phyloP scores from a whole-genome alignment of 2,888 invertebrate species.

The Empis stercorea region DNA sequence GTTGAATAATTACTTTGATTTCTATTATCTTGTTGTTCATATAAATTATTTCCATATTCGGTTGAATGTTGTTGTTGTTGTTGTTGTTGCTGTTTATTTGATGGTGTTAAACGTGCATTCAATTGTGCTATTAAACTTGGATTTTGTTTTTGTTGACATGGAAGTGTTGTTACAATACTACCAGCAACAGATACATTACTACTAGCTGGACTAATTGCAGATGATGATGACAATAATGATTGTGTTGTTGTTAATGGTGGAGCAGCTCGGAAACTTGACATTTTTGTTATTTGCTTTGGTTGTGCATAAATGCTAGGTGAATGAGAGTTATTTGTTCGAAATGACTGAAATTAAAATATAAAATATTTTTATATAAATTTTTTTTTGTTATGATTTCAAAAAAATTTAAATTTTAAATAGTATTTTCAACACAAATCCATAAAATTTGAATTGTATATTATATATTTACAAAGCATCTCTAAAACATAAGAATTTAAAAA shows the following conservation, averaged over 20 bases:
- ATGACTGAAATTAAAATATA: slow-evolving; percentile 25
- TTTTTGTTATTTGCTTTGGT: slow-evolving; percentile 33
- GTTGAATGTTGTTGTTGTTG: slow-evolving; percentile 12
- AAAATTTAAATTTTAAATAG: too few species aligned
- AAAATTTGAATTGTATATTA: too few species aligned
- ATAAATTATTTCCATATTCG: slow-evolving; percentile 13
- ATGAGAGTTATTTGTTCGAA: slow-evolving; percentile 26
- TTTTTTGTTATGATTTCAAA: too few species aligned
- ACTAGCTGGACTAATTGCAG: background rate
- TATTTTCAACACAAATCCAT: too few species aligned
- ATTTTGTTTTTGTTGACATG: slow-evolving; percentile 30
- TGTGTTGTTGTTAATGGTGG: background rate
- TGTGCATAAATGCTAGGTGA: slow-evolving; percentile 36
- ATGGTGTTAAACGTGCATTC: slow-evolving; percentile 26
- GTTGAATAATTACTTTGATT: background rate
- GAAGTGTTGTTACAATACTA: background rate
- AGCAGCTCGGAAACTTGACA: slow-evolving; percentile 34
- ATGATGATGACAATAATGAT: background rate
- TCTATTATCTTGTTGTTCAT: slow-evolving; percentile 3
- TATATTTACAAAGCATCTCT: too few species aligned
- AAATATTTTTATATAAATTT: too few species aligned
- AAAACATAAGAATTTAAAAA: too few species aligned
- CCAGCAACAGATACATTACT: background rate
- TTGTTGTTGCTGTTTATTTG: slow-evolving; percentile 21
- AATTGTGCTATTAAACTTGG: slow-evolving; percentile 36